Conservation (phyloP, 2,888 invertebrate species). For the Siphonodentalium dalli region DNA sequence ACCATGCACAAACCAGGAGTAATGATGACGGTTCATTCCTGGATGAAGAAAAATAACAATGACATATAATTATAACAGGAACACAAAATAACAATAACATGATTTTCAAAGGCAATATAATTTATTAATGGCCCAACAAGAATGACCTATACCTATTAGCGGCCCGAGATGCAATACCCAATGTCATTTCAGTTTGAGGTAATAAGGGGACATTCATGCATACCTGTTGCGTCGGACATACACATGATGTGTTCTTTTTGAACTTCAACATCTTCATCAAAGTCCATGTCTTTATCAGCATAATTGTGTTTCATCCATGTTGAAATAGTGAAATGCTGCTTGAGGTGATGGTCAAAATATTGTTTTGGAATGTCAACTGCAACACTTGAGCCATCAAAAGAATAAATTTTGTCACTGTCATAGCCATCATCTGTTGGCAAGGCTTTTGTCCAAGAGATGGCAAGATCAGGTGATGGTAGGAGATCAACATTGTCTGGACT, state of each 20-base stretch:
- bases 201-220: slow-evolving; percentile 65
- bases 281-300: slow-evolving; percentile 62
- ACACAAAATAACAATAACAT: too few species aligned
- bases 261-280: slow-evolving; percentile 61
- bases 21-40: slow-evolving; percentile 99
- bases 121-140: too few species aligned
- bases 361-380: slow-evolving; percentile 72
- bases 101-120: too few species aligned
- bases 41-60: slow-evolving; percentile 46
- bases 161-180: too few species aligned
- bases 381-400: slow-evolving; percentile 90
- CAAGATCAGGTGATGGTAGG: slow-evolving; percentile 81
- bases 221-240: slow-evolving; percentile 96
- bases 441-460: slow-evolving; percentile 80
- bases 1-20: slow-evolving; percentile 95
- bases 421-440: slow-evolving; percentile 82
- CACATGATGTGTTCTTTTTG: slow-evolving; percentile 96
- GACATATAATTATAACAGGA: too few species aligned
- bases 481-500: slow-evolving; percentile 84
- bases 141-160: too few species aligned
- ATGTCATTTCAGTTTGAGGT: too few species aligned
- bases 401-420: slow-evolving; percentile 89
- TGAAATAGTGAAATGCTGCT: slow-evolving; percentile 85
- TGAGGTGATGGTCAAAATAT: slow-evolving; percentile 76
- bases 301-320: slow-evolving; percentile 94